Percentiles rank a stretch among this genome's conserved stretches.
Evolutionary conservation across 2,888 invertebrate species (phyloP).

Genomic region (Hermaeophaga mercurialis): DNA sequence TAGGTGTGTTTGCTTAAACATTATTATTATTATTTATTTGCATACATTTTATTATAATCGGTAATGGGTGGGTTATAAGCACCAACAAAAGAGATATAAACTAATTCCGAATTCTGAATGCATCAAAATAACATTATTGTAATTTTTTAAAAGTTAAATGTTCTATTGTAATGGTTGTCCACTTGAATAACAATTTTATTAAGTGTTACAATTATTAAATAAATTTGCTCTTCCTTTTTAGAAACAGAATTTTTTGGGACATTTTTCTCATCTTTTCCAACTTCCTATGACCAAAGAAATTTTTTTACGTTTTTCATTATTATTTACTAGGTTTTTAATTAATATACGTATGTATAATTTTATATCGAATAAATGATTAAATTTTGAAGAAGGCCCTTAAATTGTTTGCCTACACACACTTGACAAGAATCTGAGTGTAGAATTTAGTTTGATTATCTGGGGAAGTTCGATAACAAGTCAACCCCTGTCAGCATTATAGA

Average conservation of each 20-base stretch:
- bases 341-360: too few species aligned
- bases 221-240: background rate
- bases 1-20: slow-evolving; percentile 41
- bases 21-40: slow-evolving; percentile 34
- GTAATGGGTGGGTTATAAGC: slow-evolving; percentile 32
- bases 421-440: slow-evolving; percentile 2
- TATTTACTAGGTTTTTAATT: too few species aligned
- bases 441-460: slow-evolving; percentile 24
- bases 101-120: slow-evolving; percentile 30
- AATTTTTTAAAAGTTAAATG: slow-evolving; percentile 25
- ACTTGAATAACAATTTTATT: slow-evolving; percentile 15
- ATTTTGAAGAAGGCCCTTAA: too few species aligned
- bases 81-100: slow-evolving; percentile 27
- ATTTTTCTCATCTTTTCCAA: too few species aligned
- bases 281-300: too few species aligned
- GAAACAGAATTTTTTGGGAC: too few species aligned
- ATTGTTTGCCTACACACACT: slow-evolving; percentile 1
- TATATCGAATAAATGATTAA: too few species aligned
- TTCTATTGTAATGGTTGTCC: slow-evolving; percentile 19
- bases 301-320: too few species aligned
- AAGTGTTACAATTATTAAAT: slow-evolving; percentile 20
- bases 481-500: slow-evolving; percentile 34
- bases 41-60: slow-evolving; percentile 34
- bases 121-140: slow-evolving; percentile 30
- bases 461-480: slow-evolving; percentile 30